Evolutionary conservation across 2,888 invertebrate genomes (phyloP).

Genomic region (Timema cristinae): DNA sequence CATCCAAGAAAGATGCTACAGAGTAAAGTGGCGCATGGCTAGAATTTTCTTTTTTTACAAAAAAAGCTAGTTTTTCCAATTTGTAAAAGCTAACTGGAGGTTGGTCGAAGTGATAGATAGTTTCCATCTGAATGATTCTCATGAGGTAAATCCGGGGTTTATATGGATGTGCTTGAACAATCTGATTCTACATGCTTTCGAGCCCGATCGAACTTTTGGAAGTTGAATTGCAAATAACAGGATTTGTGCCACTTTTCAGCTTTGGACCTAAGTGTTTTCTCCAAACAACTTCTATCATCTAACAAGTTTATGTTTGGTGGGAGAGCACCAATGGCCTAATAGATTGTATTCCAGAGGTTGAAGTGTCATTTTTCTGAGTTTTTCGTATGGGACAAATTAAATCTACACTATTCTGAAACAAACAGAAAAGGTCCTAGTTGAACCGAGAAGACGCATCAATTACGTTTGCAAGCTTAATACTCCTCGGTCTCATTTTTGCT

Average conservation of each 20-base stretch:
- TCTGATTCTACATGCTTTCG: too few relatives aligned
- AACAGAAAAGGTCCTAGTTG: slow-evolving; percentile 5
- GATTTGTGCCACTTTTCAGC: neutral
- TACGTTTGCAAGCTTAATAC: neutral
- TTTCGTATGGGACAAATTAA: neutral
- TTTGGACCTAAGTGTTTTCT: neutral
- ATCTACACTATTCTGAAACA: neutral
- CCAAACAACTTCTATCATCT: neutral
- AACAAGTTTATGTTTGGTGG: neutral
- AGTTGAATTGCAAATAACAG: too few relatives aligned
- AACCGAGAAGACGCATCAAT: neutral
- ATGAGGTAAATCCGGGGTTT: too few relatives aligned
- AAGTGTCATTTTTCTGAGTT: neutral
- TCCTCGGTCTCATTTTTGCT: neutral
- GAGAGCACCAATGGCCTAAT: neutral
- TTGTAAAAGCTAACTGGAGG: too few relatives aligned
- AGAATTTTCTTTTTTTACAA: too few relatives aligned
- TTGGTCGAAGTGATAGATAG: too few relatives aligned
- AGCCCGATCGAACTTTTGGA: too few relatives aligned
- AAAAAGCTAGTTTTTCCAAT: too few relatives aligned
- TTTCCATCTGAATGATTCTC: too few relatives aligned
- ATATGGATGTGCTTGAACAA: too few relatives aligned
- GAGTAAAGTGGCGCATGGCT: too few relatives aligned
- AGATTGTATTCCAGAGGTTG: neutral
- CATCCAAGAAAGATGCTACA: too few relatives aligned